phyloP scores from a whole-genome alignment of 1,140 invertebrate genomes.

The Sitophilus oryzae region DNA sequence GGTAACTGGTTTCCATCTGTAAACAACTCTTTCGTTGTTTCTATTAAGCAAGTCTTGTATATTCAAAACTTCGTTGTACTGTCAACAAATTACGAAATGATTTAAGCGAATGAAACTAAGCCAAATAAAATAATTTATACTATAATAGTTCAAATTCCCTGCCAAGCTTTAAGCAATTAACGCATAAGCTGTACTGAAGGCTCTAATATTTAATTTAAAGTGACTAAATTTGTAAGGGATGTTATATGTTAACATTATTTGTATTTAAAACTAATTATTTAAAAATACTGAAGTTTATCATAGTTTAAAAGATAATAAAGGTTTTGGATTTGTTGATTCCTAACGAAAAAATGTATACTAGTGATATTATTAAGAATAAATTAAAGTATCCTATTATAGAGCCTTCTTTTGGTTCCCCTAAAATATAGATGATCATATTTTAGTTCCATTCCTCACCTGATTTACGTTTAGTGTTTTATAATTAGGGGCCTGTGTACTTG shows the following conservation, averaged over 20 bases:
- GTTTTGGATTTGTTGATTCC: no score
- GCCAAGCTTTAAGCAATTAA: neutral
- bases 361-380: no score
- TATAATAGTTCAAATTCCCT: neutral
- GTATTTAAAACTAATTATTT: no score
- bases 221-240: no score
- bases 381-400: no score
- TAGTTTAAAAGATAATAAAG: no score
- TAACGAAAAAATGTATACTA: no score
- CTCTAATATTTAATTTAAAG: no score
- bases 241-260: no score
- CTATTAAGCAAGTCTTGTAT: constrained; percentile 29
- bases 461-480: constrained; percentile 20
- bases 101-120: constrained; percentile 13
- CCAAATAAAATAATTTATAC: no score
- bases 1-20: constrained; percentile 32
- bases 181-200: neutral
- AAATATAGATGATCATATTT: neutral
- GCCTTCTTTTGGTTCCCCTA: no score
- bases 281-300: no score
- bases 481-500: constrained; percentile 15
- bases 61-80: constrained; percentile 30
- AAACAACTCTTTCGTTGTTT: constrained; percentile 21
- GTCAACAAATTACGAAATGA: constrained; percentile 19
- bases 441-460: constrained; percentile 28